These are phyloP conservation scores for Nomada hirtipes DNA, from an alignment of 2,888 invertebrate genomes.

Conservation along the genomic window DNA sequence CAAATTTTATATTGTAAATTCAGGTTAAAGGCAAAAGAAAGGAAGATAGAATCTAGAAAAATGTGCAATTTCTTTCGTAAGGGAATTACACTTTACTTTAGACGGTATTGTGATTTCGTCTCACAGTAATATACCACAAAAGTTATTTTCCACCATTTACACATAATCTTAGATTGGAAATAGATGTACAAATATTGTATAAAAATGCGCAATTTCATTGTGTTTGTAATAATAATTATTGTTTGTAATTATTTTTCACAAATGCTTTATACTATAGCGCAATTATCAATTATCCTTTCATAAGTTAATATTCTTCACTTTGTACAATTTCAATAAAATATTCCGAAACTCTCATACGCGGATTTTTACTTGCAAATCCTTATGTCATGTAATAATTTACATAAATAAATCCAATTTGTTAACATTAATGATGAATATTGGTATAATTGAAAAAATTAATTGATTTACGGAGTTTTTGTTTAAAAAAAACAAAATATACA, in stretches of 20 bases:
- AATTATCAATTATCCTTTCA: conserved; percentile 6
- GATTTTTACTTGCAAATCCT: background rate
- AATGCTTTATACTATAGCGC: conserved; percentile 15
- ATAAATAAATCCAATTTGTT: too few relatives aligned
- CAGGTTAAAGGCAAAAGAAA: conserved; percentile 36
- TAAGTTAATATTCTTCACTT: conserved; percentile 25
- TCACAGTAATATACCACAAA: conserved; percentile 9
- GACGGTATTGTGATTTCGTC: background rate
- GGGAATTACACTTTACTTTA: conserved; percentile 15
- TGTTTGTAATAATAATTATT: conserved; percentile 29
- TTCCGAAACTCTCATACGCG: background rate
- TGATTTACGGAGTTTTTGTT: too few relatives aligned
- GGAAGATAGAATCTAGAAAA: conserved; percentile 14
- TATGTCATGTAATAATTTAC: background rate
- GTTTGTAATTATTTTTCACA: conserved; percentile 12
- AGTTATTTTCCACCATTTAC: conserved; percentile 2
- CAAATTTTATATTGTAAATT: conserved; percentile 57
- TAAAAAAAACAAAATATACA: too few relatives aligned
- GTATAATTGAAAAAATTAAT: too few relatives aligned
- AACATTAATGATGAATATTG: too few relatives aligned
- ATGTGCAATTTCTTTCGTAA: conserved; percentile 28
- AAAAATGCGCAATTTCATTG: conserved; percentile 50
- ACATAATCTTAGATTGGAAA: conserved; percentile 29
- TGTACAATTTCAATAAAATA: conserved; percentile 47
- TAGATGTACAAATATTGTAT: conserved; percentile 51